These are phyloP conservation scores for Suillia variegata DNA, from an alignment of 2,888 invertebrate genomes.

Conservation along the genomic window DNA sequence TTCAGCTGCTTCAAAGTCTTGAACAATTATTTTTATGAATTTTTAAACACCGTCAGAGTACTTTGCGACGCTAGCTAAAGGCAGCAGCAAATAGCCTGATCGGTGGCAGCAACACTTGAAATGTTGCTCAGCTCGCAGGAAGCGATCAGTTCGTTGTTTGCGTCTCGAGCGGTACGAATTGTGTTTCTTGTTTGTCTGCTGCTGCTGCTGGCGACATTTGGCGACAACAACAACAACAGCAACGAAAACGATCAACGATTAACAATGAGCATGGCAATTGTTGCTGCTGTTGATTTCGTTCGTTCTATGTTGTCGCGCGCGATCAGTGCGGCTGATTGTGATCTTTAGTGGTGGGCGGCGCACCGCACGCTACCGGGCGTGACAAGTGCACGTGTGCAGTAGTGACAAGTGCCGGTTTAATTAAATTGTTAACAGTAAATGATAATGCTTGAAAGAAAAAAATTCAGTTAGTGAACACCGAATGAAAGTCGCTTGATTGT, in stretches of 20 bases:
- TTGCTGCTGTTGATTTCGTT: neutral
- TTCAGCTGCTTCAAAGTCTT: too few species aligned
- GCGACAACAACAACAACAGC: neutral
- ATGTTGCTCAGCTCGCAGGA: slow-evolving; percentile 15
- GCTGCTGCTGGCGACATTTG: neutral
- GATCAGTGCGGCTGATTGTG: neutral
- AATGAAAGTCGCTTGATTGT: too few species aligned
- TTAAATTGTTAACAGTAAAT: too few species aligned
- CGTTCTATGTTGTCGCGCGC: too few species aligned
- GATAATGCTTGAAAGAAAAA: too few species aligned
- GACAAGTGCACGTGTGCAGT: slow-evolving; percentile 6
- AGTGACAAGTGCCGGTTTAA: slow-evolving; percentile 5
- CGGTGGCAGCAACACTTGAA: slow-evolving; percentile 18
- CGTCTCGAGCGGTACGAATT: slow-evolving; percentile 15
- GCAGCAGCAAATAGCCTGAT: slow-evolving; percentile 10
- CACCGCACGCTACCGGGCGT: too few species aligned
- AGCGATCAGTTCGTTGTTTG: slow-evolving; percentile 22
- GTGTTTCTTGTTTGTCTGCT: neutral
- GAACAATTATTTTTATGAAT: too few species aligned
- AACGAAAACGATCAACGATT: neutral
- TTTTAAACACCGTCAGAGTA: slow-evolving; percentile 29
- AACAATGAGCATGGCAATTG: neutral
- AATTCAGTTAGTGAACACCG: too few species aligned
- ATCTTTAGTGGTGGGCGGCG: too few species aligned
- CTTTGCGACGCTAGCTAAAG: slow-evolving; percentile 25